Evolutionary conservation across 2,888 invertebrate genomes (phyloP).

Genomic region (Papilio demoleus): DNA sequence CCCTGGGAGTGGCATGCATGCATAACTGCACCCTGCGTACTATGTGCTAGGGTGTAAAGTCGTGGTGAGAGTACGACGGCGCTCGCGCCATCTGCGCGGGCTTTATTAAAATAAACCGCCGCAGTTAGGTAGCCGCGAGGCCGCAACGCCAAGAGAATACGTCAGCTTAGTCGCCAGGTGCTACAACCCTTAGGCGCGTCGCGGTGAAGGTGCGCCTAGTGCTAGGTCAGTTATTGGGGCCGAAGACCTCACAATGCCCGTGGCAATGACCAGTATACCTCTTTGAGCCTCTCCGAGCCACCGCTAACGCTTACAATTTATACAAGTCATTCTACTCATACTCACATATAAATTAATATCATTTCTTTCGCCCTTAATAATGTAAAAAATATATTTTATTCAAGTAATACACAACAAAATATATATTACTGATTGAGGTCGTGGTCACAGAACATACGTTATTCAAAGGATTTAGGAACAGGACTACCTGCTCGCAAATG

Average conservation of each 20-base stretch:
- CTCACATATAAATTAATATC: not conserved
- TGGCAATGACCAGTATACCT: slow-evolving; percentile 69
- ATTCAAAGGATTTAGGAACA: no score
- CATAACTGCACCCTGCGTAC: slow-evolving; percentile 64
- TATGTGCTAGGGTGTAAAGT: slow-evolving; percentile 66
- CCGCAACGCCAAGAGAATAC: slow-evolving; percentile 36
- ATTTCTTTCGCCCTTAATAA: not conserved
- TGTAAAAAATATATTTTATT: not conserved
- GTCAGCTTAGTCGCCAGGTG: slow-evolving; percentile 66
- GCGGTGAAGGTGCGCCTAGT: slow-evolving; percentile 64
- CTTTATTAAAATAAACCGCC: slow-evolving; percentile 78
- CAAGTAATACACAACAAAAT: no score
- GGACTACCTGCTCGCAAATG: no score
- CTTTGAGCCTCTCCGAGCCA: slow-evolving; percentile 55
- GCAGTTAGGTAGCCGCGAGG: slow-evolving; percentile 54
- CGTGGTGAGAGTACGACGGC: slow-evolving; percentile 52
- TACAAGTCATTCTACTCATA: slow-evolving; percentile 3
- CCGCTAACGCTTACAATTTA: slow-evolving; percentile 2
- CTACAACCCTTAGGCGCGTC: slow-evolving; percentile 57
- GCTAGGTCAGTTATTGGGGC: slow-evolving; percentile 75
- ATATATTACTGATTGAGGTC: no score
- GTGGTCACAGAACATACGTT: no score
- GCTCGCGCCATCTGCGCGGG: slow-evolving; percentile 78
- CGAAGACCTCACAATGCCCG: slow-evolving; percentile 58
- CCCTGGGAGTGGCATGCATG: slow-evolving; percentile 53